Percentiles rank a stretch among this genome's conserved stretches.
Evolutionary conservation across 2,888 invertebrate genomes (phyloP).

Genomic region (Andrena hattorfiana): DNA sequence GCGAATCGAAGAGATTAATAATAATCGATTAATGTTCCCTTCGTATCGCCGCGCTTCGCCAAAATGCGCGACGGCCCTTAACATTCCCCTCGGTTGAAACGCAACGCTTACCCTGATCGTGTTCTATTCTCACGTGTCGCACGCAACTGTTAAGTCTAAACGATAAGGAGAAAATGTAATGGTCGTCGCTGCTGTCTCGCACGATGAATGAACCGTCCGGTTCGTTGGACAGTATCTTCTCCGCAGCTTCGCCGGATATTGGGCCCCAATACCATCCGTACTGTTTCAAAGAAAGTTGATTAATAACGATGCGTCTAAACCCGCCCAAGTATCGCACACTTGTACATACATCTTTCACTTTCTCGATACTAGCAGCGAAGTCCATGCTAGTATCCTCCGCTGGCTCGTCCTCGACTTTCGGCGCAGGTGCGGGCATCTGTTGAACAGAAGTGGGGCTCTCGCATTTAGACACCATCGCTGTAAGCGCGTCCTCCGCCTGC

Average conservation of each 20-base stretch:
- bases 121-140: slow-evolving; percentile 96
- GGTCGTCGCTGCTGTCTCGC: slow-evolving; percentile 96
- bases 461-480: slow-evolving; percentile 78
- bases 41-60: too few relatives aligned
- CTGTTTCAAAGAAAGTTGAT: slow-evolving; percentile 85
- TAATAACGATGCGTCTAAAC: not conserved
- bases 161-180: slow-evolving; percentile 97
- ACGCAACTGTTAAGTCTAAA: slow-evolving; percentile 96
- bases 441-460: slow-evolving; percentile 80
- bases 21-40: too few relatives aligned
- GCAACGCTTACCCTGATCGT: slow-evolving; percentile 92
- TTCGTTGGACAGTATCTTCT: slow-evolving; percentile 95
- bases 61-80: too few relatives aligned
- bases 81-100: not conserved
- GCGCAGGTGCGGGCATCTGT: slow-evolving; percentile 81
- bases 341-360: slow-evolving; percentile 95
- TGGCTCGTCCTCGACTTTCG: slow-evolving; percentile 85
- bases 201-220: slow-evolving; percentile 98
- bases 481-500: slow-evolving; percentile 83
- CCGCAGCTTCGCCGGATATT: slow-evolving; percentile 95
- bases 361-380: slow-evolving; percentile 96
- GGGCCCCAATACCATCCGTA: slow-evolving; percentile 99
- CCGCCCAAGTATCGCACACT: too few relatives aligned
- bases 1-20: too few relatives aligned
- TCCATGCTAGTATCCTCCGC: slow-evolving; percentile 89